Evolutionary conservation across 2,888 invertebrate species (phyloP).

Genomic region (Xestia c-nigrum): DNA sequence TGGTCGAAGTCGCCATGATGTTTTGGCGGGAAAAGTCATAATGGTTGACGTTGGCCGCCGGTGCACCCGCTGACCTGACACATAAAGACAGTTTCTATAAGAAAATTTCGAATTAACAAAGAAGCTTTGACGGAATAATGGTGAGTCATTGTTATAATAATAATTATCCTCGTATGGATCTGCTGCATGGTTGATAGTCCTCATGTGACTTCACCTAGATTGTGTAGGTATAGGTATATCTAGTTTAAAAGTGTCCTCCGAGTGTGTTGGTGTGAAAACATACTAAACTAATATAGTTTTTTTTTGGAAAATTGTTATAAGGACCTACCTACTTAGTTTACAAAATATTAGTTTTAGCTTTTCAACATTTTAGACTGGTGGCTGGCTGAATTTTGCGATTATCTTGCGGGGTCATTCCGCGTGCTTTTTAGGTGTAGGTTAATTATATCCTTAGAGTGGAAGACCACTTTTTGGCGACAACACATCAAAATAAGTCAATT

Average conservation of each 20-base stretch:
- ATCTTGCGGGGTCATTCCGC: too few relatives aligned
- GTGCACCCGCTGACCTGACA: constrained; percentile 73
- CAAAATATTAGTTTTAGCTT: not conserved
- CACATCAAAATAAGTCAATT: not conserved
- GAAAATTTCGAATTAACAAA: constrained; percentile 11
- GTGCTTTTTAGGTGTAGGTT: not conserved
- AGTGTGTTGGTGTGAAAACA: not conserved
- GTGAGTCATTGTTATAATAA: constrained; percentile 34
- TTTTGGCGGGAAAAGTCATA: constrained; percentile 89
- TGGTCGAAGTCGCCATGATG: constrained; percentile 82
- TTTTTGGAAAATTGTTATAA: too few relatives aligned
- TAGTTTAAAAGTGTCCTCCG: not conserved
- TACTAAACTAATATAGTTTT: not conserved
- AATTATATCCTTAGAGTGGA: not conserved
- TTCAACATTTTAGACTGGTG: too few relatives aligned
- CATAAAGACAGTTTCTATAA: constrained; percentile 2
- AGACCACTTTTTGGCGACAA: not conserved
- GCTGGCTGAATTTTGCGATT: too few relatives aligned
- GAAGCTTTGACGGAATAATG: constrained; percentile 18
- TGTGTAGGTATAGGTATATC: not conserved
- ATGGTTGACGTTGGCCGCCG: constrained; percentile 77
- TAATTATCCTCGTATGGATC: not conserved
- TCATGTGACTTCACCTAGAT: not conserved
- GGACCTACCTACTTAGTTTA: too few relatives aligned
- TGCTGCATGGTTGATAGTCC: not conserved